Percentiles rank a stretch among this genome's conserved stretches.
phyloP scores from a whole-genome alignment of 1,140 invertebrate genomes.

The Drosophila mauritiana region DNA sequence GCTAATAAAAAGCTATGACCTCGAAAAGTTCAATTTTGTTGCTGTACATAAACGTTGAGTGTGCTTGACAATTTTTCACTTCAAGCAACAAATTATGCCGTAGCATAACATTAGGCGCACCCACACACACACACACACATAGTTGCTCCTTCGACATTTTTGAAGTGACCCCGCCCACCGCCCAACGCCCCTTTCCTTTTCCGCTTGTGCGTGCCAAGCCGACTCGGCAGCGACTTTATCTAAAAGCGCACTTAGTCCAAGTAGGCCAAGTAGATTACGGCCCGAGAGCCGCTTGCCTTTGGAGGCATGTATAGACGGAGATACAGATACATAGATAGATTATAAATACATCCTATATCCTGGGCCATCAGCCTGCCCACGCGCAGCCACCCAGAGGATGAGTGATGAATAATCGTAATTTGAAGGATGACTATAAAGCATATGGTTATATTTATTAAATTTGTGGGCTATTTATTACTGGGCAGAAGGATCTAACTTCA shows the following conservation, averaged over 20 bases:
- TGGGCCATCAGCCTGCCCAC: background rate
- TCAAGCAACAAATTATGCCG: conserved; percentile 81
- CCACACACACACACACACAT: conserved; percentile 32
- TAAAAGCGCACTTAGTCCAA: conserved; percentile 81
- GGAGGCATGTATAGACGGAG: conserved; percentile 1
- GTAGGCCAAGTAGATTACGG: conserved; percentile 80
- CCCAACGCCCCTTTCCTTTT: conserved; percentile 4
- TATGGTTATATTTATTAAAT: conserved; percentile 29
- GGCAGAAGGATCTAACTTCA: background rate
- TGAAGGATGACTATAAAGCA: conserved; percentile 11
- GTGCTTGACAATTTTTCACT: conserved; percentile 81
- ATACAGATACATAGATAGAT: background rate
- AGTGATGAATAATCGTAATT: conserved; percentile 42
- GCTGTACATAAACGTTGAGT: conserved; percentile 75
- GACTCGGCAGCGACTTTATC: conserved; percentile 75
- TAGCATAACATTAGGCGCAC: conserved; percentile 75
- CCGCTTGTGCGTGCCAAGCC: conserved; percentile 67
- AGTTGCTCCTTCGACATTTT: conserved; percentile 38
- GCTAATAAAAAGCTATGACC: conserved; percentile 78
- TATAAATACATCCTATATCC: background rate
- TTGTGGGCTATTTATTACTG: conserved; percentile 20
- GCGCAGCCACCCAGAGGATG: conserved; percentile 4
- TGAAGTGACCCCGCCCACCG: conserved; percentile 16
- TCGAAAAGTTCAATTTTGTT: conserved; percentile 80
- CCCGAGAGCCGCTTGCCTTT: conserved; percentile 59